Conservation (phyloP, 2,113 vertebrate species). For the Periophthalmus modestus region DNA sequence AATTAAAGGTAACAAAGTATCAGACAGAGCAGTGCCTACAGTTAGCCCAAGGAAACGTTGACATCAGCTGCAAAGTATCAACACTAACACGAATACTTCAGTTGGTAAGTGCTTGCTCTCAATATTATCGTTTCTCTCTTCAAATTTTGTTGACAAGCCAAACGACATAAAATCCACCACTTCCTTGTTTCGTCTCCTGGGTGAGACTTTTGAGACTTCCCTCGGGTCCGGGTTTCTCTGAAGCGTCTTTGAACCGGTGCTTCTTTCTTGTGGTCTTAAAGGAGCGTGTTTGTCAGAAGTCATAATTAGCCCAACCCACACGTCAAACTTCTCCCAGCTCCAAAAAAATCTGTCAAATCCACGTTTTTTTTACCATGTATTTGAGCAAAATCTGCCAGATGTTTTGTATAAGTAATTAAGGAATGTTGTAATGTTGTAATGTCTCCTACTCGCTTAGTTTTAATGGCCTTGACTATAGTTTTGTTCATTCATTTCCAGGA, state of each 20-base stretch:
- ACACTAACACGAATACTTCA: too few relatives aligned
- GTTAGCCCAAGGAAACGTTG: too few relatives aligned
- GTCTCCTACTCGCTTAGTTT: too few relatives aligned
- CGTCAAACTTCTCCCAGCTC: not conserved
- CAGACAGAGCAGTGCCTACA: too few relatives aligned
- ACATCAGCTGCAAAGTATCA: too few relatives aligned
- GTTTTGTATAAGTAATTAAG: too few relatives aligned
- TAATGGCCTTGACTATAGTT: too few relatives aligned
- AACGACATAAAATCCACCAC: slow-evolving; percentile 10
- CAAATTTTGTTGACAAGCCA: not conserved
- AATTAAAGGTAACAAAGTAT: too few relatives aligned
- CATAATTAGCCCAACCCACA: slow-evolving; percentile 10
- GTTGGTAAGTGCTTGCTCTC: too few relatives aligned
- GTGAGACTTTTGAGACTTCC: slow-evolving; percentile 22
- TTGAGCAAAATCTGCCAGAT: not conserved
- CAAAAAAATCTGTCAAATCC: not conserved
- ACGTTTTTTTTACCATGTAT: too few relatives aligned
- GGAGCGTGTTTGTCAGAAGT: slow-evolving; percentile 13
- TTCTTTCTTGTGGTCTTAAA: slow-evolving; percentile 15
- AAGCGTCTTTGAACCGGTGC: slow-evolving; percentile 12
- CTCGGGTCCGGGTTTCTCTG: not conserved
- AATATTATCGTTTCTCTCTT: not conserved
- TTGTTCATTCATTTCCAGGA: too few relatives aligned
- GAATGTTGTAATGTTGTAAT: too few relatives aligned
- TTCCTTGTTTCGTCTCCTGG: slow-evolving; percentile 7